A percentile compares a stretch with the other conserved stretches of the same genome.
Conservation (phyloP, 2,888 invertebrate species). For the Carcina quercana region DNA sequence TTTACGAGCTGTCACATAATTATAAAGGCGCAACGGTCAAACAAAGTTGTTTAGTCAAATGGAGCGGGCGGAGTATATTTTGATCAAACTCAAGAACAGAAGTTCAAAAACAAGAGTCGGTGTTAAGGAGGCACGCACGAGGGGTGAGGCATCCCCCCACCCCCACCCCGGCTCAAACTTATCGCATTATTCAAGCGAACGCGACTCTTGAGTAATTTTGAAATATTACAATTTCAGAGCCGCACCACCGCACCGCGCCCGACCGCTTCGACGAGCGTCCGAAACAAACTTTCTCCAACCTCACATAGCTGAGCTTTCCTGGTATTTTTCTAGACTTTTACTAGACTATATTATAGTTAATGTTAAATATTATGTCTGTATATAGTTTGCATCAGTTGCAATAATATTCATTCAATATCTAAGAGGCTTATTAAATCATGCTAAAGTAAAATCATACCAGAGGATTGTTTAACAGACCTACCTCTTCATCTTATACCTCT, state of each 20-base stretch:
- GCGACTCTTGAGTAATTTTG: conserved; percentile 75
- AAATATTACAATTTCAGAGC: conserved; percentile 73
- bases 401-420: no score
- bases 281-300: no score
- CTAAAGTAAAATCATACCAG: no score
- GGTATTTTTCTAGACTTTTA: no score
- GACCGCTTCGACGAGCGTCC: conserved; percentile 35
- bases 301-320: no score
- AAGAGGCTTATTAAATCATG: no score
- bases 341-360: no score
- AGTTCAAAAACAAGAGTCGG: conserved; percentile 64
- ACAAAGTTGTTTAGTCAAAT: conserved; percentile 28
- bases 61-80: conserved; percentile 59
- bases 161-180: conserved; percentile 56
- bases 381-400: no score
- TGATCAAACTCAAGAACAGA: conserved; percentile 65
- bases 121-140: conserved; percentile 58
- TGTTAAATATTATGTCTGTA: no score
- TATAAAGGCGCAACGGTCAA: conserved; percentile 5
- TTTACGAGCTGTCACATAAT: no score
- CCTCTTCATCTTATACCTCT: no score
- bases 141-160: conserved; percentile 38
- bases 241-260: conserved; percentile 44
- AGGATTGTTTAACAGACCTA: no score
- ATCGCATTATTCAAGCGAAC: conserved; percentile 71